Evolutionary conservation across 2,888 invertebrate species (phyloP), one percentile per base, ranked within the genome.

Genomic region (Latheticus oryzae): DNA sequence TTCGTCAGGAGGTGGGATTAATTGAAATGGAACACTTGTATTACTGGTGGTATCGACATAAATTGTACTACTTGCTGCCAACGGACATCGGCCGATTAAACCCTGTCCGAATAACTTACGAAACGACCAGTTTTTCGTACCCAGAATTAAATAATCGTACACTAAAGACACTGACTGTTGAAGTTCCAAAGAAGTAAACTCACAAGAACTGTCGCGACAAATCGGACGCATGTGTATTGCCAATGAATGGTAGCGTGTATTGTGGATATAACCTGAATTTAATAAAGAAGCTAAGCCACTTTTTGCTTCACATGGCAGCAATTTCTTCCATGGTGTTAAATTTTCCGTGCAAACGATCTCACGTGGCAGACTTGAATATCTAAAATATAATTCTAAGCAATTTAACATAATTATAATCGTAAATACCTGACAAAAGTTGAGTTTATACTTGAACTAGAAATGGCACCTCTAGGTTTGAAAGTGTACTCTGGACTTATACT

Each of bases 261-360:
- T 94, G 76, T 96, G 95, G 51, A 97, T 89, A 75, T 90, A 87
- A 47, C 92, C 90, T 0, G 97, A 93, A 77, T 95, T 95, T 2
- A 98, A 83, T 42, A 98, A 79, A 0, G 92, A 88, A 8, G 93
- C 89, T 66, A 98, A 83, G 1, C 98, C 98, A 71, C 86, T 85
- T 76, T 85, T 89, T n/a, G 91, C 89, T 77, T 92, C 91, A 80
- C 99, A 99, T 0, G 99, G 98, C 33, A 99, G 78, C 2, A 99
- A 81, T 76, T 98, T 99, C 73, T 96, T 95, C 91, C 97, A 98
- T 0, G 99, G 98, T 7, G 99, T 98, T 68, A 99, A 81, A 81
- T 99, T 99, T 81, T 99, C 99, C 0, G 98, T 99, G 75, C 99
- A 99, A 2, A 97, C 95, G 68, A 95, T 93, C 83, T 99, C 99